A percentile compares a stretch with the other conserved stretches of the same genome.
Evolutionary conservation across 2,113 vertebrate species (phyloP).

Genomic region (Neogobius melanostomus): DNA sequence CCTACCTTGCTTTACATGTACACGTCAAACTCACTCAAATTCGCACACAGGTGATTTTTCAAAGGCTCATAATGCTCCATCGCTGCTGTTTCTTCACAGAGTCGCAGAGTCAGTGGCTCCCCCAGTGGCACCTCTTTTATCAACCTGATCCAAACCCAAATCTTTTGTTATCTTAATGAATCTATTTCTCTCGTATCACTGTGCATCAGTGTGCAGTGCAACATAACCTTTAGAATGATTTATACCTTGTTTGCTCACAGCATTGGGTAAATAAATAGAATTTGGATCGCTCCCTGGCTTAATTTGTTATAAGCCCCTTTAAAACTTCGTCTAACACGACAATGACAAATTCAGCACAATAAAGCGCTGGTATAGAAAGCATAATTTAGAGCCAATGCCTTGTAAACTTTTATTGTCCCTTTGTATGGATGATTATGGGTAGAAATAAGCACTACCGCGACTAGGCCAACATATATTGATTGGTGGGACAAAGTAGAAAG

Average conservation of each 20-base stretch:
- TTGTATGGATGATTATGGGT: conserved; percentile 14
- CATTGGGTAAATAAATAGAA: conserved; percentile 30
- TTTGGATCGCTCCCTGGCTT: conserved; percentile 17
- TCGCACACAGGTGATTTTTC: too few species aligned
- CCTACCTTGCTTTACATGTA: too few species aligned
- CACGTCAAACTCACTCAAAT: too few species aligned
- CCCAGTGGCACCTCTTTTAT: not conserved
- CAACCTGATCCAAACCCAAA: not conserved
- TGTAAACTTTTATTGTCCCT: conserved; percentile 9
- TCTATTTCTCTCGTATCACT: conserved; percentile 8
- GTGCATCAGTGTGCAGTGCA: conserved; percentile 22
- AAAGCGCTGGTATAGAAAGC: conserved; percentile 19
- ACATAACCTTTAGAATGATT: conserved; percentile 26
- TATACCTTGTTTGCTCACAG: conserved; percentile 26
- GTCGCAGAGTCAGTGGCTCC: not conserved
- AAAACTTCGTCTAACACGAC: conserved; percentile 29
- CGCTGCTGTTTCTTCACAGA: too few species aligned
- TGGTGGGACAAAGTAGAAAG: not conserved
- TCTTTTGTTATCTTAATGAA: conserved; percentile 2
- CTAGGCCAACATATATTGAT: not conserved
- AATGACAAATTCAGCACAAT: conserved; percentile 31
- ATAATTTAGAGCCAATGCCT: not conserved
- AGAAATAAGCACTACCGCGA: conserved; percentile 1
- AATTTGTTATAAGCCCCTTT: conserved; percentile 3
- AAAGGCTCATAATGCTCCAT: too few species aligned